Evolutionary conservation across 2,888 invertebrate species (phyloP).

Genomic region (Allophyes oxyacanthae): DNA sequence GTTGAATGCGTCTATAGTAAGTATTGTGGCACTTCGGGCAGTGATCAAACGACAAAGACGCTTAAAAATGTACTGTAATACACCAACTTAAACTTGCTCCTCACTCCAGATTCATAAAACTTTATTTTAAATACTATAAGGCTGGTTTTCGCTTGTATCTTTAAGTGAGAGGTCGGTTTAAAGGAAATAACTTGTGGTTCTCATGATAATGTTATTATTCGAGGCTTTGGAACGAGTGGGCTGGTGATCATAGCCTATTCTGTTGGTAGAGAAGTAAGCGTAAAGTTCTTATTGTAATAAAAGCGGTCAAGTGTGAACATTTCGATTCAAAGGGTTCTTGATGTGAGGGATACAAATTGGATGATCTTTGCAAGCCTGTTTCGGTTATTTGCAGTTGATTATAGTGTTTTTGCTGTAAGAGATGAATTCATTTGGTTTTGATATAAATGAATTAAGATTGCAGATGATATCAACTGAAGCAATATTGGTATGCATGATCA

Average conservation of each 20-base stretch:
- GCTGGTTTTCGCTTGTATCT: constrained; percentile 50
- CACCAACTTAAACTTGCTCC: constrained; percentile 54
- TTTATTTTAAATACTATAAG: constrained; percentile 44
- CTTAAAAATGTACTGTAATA: constrained; percentile 80
- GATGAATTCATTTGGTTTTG: too few species aligned
- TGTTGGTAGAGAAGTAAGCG: constrained; percentile 77
- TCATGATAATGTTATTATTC: constrained; percentile 86
- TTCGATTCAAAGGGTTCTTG: constrained; percentile 40
- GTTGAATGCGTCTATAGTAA: constrained; percentile 71
- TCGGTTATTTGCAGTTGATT: background rate
- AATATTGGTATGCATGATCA: too few species aligned
- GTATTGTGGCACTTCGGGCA: constrained; percentile 77
- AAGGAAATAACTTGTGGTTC: constrained; percentile 64
- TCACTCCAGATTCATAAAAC: background rate
- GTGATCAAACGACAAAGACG: constrained; percentile 83
- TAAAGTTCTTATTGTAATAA: constrained; percentile 72
- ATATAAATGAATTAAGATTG: too few species aligned
- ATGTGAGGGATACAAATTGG: constrained; percentile 14
- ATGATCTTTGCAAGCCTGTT: constrained; percentile 9
- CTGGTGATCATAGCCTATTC: constrained; percentile 83
- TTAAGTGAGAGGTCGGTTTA: constrained; percentile 19
- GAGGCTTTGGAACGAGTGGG: constrained; percentile 80
- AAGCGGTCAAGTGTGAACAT: constrained; percentile 57
- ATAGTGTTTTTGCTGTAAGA: background rate
- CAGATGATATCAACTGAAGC: too few species aligned